These are phyloP conservation scores for Metellina segmentata DNA, from an alignment of 2,888 invertebrate species.

Conservation along the genomic window DNA sequence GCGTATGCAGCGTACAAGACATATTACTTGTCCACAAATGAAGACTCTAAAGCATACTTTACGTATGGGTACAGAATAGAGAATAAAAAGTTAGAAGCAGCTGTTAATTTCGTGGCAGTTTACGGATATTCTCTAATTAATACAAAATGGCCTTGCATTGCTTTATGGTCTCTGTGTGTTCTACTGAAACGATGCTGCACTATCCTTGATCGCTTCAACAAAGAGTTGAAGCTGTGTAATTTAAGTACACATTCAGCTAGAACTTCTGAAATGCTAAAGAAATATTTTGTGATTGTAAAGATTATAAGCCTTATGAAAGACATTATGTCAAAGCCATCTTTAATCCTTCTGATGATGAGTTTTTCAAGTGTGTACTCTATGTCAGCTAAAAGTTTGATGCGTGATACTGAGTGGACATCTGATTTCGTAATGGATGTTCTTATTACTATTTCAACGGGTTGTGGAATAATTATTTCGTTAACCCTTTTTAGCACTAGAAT, in stretches of 20 bases:
- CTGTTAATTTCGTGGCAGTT: neutral
- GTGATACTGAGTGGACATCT: neutral
- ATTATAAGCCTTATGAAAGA: conserved; percentile 6
- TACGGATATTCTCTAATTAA: neutral
- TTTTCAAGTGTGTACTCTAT: conserved; percentile 6
- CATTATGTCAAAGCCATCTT: conserved; percentile 8
- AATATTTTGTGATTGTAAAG: neutral
- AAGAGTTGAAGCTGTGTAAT: neutral
- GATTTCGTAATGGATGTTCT: neutral
- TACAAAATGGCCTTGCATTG: neutral
- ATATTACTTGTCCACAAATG: neutral
- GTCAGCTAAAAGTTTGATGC: neutral
- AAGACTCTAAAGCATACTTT: neutral
- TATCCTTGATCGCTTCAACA: neutral
- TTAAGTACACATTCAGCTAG: neutral
- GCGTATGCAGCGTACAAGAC: neutral
- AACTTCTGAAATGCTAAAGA: neutral
- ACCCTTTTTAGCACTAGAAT: neutral
- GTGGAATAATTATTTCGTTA: neutral
- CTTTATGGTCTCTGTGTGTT: neutral
- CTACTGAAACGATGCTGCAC: neutral
- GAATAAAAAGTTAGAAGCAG: neutral
- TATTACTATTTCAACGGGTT: neutral
- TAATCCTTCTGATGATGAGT: conserved; percentile 1
- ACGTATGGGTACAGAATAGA: conserved; percentile 4